Base-by-base conservation (phyloP, 2,888 invertebrate genomes). In the Pteria penguin region DNA sequence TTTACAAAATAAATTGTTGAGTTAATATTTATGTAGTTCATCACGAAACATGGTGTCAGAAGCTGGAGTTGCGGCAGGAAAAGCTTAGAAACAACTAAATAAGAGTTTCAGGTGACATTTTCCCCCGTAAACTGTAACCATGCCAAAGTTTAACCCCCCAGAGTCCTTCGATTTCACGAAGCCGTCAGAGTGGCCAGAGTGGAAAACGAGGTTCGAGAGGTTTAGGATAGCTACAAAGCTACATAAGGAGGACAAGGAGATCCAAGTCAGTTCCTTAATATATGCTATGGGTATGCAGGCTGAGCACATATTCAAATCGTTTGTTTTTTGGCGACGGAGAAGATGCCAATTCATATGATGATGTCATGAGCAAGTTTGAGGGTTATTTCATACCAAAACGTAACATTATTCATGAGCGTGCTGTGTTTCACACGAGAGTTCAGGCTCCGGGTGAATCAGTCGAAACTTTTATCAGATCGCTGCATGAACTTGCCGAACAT, bases 401-500 rank as follows among this genome's bases (percentile, higher is more conserved):
- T 2, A 55, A 8, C n/a, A n/a, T n/a, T n/a, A n/a, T n/a, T n/a
- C n/a, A n/a, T n/a, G n/a, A n/a, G n/a, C n/a, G n/a, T 31, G 68
- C 77, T 2, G 2, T 54, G 11, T 76, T 73, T 31, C 68, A 68
- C 29, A 22, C 24, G 57, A 14, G 31, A 2, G 22, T 4, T 26
- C 79, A 79, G 26, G 26, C 32, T 22, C 62, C 36, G 14, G 67
- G 71, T n/a, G 70, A 79, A 61, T 58, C 58, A 11, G 67, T 65
- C 8, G 76, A 79, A 66, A 2, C 31, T 32, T 76, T 71, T 31
- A 45, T 79, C 3, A 65, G 58, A 24, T 33, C 27, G 4, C 27
- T 79, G 65, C 68, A 73, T 61, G 76, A 76, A 31, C 58, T 70
- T 18, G 76, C 79, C 8, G 74, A 79, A 33, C 65, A 76, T 22